Evolutionary conservation across 2,888 invertebrate species (phyloP), one percentile per base, ranked within the genome.

Genomic region (Lysandra bellargus): DNA sequence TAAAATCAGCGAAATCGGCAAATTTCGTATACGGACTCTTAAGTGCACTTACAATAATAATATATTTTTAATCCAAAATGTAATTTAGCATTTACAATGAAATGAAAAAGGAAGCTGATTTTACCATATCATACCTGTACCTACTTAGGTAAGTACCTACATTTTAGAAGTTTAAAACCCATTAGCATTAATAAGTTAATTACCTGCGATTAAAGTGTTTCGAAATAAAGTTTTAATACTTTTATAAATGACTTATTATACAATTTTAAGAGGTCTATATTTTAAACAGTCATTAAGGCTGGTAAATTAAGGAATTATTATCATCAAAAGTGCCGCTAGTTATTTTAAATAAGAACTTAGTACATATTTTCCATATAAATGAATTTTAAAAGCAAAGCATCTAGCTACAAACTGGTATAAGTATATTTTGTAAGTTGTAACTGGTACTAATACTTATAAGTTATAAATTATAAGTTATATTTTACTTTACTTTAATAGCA

Each of bases 211-310:
- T 64, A 30, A 30, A 64, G 4, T 30, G 64, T 64, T 64, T 64
- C 23, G 64, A 64, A 64, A 64, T 64, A 64, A 64, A 64, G 64
- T 64, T 64, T 64, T 30, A 30, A 30, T 64, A 30, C 64, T 12
- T 64, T 2, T 30, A 12, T 30, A 12, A 30, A 64, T 64, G 2
- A 30, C 64, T 64, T 30, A 64, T 30, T 64, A 30, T 30, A 64
- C 64, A 64, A 64, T 30, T 64, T 64, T 30, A 61, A 61, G 23
- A 60, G n/a, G 6, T 60, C 6, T 60, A 64, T 64, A 23, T 23
- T 64, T 23, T n/a, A 64, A 64, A 64, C 30, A 4, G 64, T 9
- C 64, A 64, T 30, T 64, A 64, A 30, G 30, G 12, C 30, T 23
- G 30, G 64, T 64, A 23, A 64, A 64, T 64, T 64, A 23, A 64